Evolutionary conservation across 2,113 vertebrate genomes (phyloP).

Genomic region (Camelus dromedarius): DNA sequence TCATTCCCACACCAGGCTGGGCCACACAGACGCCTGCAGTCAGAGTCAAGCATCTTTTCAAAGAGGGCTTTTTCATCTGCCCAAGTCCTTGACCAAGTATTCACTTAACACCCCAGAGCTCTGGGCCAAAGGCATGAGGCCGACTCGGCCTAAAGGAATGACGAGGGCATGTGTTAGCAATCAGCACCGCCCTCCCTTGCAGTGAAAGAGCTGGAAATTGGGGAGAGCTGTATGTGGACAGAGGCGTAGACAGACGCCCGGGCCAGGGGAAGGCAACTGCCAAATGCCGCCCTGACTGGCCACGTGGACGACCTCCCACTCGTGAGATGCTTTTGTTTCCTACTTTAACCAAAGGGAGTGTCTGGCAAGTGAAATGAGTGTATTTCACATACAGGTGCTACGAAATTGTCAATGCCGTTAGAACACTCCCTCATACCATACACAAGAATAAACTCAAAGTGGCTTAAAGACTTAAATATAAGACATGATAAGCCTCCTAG

Average conservation of each 20-base stretch:
- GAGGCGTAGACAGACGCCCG: neutral
- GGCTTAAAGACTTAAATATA: too few relatives aligned
- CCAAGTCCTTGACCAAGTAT: neutral
- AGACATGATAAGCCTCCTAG: too few relatives aligned
- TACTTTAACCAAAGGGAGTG: neutral
- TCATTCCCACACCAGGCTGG: neutral
- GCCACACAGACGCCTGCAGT: constrained; percentile 11
- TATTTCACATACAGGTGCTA: neutral
- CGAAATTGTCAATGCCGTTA: neutral
- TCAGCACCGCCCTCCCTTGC: neutral
- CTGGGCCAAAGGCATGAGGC: neutral
- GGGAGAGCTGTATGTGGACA: neutral
- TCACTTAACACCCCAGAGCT: neutral
- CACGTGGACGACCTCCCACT: neutral
- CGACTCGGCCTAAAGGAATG: neutral
- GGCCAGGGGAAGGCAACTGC: neutral
- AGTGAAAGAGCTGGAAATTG: neutral
- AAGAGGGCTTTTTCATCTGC: constrained; percentile 29
- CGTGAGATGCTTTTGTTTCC: neutral
- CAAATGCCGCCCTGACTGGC: neutral
- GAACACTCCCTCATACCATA: too few relatives aligned
- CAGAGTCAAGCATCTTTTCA: neutral
- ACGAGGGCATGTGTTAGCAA: neutral
- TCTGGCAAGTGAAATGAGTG: neutral
- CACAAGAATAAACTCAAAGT: too few relatives aligned